These are phyloP conservation scores for Bovichtus diacanthus DNA, from an alignment of 2,797 vertebrate species.

Conservation along the genomic window DNA sequence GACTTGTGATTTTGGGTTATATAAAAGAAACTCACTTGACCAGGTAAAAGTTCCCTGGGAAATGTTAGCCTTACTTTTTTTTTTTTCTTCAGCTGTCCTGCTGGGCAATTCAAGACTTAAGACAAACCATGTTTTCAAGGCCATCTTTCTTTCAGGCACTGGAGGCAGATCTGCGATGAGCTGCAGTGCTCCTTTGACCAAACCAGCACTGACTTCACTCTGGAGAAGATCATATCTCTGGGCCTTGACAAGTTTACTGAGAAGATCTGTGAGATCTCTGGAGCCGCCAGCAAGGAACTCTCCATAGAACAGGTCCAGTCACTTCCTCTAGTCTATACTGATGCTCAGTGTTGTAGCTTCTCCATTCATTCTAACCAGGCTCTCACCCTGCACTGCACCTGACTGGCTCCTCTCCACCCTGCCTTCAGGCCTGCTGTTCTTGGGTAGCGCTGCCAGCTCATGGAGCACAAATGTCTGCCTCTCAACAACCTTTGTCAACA, in stretches of 20 bases:
- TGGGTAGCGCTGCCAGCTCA: not conserved
- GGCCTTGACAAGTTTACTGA: conserved; percentile 86
- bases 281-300: conserved; percentile 90
- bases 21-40: not conserved
- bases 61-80: not conserved
- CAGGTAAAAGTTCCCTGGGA: not conserved
- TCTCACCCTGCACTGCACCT: too few species aligned
- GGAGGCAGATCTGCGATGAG: conserved; percentile 88
- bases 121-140: conserved; percentile 13
- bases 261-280: conserved; percentile 87
- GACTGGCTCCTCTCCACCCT: not conserved
- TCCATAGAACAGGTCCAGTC: conserved; percentile 88
- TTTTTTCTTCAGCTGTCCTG: not conserved
- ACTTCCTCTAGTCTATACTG: not conserved
- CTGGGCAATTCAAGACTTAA: not conserved
- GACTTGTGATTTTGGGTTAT: not conserved
- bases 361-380: not conserved
- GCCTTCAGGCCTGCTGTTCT: not conserved
- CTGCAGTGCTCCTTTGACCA: conserved; percentile 86
- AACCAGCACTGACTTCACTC: conserved; percentile 78
- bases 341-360: not conserved
- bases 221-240: conserved; percentile 89
- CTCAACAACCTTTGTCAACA: conserved; percentile 39
- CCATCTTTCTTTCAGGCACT: conserved; percentile 83
- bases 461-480: conserved; percentile 21